These are phyloP conservation scores for Crax fasciolata DNA, from an alignment of 2,797 vertebrate genomes.

Conservation along the genomic window DNA sequence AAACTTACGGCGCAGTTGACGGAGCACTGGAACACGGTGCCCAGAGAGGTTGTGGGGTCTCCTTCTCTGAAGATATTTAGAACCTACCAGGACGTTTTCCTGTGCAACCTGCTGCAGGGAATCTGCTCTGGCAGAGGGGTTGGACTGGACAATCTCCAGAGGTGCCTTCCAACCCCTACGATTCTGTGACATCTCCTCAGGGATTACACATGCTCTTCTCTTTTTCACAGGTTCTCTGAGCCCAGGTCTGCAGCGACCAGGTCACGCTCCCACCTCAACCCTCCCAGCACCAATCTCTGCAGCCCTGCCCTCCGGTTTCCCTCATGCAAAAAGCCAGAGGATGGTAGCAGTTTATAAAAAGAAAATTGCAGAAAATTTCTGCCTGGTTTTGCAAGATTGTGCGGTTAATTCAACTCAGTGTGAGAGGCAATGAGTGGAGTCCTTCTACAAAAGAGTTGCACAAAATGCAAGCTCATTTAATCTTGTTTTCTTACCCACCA, in stretches of 20 bases:
- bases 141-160: background rate
- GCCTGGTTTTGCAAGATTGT: constrained; percentile 35
- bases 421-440: background rate
- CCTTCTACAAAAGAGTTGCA: background rate
- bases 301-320: background rate
- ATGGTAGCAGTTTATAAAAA: background rate
- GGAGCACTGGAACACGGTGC: too few relatives aligned
- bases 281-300: background rate
- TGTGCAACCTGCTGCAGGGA: background rate
- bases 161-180: background rate
- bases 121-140: background rate
- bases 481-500: background rate
- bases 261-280: accelerated
- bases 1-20: too few relatives aligned
- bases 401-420: background rate
- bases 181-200: background rate
- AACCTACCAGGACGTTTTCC: background rate
- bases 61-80: too few relatives aligned
- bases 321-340: background rate
- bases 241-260: background rate
- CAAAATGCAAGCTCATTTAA: constrained; percentile 1
- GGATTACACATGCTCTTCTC: background rate
- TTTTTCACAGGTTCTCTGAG: background rate
- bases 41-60: too few relatives aligned
- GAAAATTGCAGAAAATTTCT: background rate